phyloP scores from a whole-genome alignment of 2,113 vertebrate species.

The Apistogramma diplotaenia region DNA sequence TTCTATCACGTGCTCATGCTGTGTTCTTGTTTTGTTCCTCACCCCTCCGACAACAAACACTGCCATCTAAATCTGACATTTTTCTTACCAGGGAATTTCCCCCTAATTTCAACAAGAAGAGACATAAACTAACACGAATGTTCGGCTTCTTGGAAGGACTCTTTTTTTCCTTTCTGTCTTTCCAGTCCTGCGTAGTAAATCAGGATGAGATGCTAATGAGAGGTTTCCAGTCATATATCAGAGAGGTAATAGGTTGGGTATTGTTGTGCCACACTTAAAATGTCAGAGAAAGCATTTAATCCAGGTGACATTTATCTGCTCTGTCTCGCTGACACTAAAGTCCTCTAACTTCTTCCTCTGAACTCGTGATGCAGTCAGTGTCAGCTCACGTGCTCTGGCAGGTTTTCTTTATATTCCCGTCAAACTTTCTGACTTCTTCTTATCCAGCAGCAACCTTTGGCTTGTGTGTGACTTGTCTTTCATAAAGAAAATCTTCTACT shows the following conservation, averaged over 20 bases:
- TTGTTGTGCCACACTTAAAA: not conserved
- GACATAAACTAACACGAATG: fast-evolving
- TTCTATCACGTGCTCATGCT: not conserved
- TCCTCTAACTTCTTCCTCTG: not conserved
- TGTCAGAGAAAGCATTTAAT: not conserved
- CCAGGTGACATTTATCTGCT: not conserved
- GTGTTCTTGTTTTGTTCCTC: not conserved
- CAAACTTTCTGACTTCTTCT: not conserved
- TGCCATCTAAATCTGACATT: not conserved
- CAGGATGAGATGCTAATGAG: not conserved
- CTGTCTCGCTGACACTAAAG: not conserved
- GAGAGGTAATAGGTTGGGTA: not conserved
- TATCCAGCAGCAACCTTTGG: not conserved
- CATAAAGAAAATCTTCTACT: not conserved
- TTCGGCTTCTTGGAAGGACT: not conserved
- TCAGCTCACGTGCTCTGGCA: not conserved
- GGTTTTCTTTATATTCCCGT: not conserved
- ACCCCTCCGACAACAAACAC: not conserved
- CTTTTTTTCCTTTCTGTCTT: not conserved
- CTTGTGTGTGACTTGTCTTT: not conserved
- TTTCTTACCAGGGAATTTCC: not conserved
- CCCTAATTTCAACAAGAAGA: too few relatives aligned
- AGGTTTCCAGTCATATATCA: not conserved
- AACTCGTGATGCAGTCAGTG: too few relatives aligned
- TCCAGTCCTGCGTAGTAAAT: not conserved